Percentiles rank a stretch among this genome's conserved stretches.
Conservation (phyloP, 1,140 invertebrate genomes). For the Monochamus saltuarius region DNA sequence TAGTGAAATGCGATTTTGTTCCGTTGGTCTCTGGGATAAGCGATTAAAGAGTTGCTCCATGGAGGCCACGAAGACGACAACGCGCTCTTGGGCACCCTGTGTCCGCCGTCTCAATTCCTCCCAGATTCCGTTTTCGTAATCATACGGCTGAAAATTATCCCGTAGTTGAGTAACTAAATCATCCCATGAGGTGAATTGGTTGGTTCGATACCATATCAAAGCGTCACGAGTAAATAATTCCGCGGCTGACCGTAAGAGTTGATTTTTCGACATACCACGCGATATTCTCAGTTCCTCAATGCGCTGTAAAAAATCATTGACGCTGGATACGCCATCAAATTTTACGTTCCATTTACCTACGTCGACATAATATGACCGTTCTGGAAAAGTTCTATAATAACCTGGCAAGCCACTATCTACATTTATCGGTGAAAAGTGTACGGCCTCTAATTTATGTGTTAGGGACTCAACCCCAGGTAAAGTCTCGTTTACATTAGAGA, state of each 20-base stretch:
- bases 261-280: constrained; percentile 3
- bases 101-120: constrained; percentile 13
- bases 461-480: too few species aligned
- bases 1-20: too few species aligned
- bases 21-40: too few species aligned
- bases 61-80: neutral
- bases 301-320: constrained; percentile 22
- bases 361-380: too few species aligned
- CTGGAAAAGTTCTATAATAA: too few species aligned
- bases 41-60: constrained; percentile 13
- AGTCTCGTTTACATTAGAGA: too few species aligned
- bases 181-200: constrained; percentile 3
- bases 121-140: constrained; percentile 13
- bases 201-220: constrained; percentile 19
- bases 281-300: constrained; percentile 17
- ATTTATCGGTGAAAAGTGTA: too few species aligned
- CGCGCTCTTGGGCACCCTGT: constrained; percentile 9
- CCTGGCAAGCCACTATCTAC: too few species aligned
- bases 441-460: too few species aligned
- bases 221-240: constrained; percentile 19
- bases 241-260: constrained; percentile 16
- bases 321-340: neutral
- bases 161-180: constrained; percentile 6
- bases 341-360: constrained; percentile 8
- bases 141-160: constrained; percentile 6